Conservation (phyloP, 2,113 vertebrate genomes). For the Pantherophis guttatus region DNA sequence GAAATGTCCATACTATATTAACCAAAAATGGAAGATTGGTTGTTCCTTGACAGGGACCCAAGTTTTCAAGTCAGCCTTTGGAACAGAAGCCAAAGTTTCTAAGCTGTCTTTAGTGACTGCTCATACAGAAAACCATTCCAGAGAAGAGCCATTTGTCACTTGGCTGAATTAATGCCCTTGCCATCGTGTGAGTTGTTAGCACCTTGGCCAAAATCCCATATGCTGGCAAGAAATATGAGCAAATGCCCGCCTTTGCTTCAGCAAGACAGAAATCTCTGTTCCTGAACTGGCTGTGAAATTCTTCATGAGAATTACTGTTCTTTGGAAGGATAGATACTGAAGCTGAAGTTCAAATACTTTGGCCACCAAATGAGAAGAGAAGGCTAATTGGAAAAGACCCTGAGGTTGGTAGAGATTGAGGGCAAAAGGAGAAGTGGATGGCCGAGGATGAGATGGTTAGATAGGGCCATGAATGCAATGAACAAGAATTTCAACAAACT, state of each 20-base stretch:
- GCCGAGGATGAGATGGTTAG: background rate
- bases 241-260: background rate
- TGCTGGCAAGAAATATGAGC: background rate
- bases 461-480: background rate
- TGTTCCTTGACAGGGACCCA: background rate
- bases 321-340: background rate
- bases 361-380: background rate
- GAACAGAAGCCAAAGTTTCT: background rate
- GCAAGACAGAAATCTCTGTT: background rate
- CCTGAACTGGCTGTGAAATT: background rate
- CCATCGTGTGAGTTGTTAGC: background rate
- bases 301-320: background rate
- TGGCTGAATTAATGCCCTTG: background rate
- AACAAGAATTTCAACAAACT: background rate
- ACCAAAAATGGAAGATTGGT: background rate
- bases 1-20: background rate
- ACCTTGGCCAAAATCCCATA: background rate
- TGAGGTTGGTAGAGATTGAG: background rate
- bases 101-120: background rate
- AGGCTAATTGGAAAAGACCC: background rate
- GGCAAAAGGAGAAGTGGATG: background rate
- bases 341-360: background rate
- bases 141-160: background rate
- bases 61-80: background rate
- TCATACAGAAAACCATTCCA: background rate